Evolutionary conservation across 2,113 vertebrate genomes (phyloP).

Genomic region (Prochilodus magdalenae): DNA sequence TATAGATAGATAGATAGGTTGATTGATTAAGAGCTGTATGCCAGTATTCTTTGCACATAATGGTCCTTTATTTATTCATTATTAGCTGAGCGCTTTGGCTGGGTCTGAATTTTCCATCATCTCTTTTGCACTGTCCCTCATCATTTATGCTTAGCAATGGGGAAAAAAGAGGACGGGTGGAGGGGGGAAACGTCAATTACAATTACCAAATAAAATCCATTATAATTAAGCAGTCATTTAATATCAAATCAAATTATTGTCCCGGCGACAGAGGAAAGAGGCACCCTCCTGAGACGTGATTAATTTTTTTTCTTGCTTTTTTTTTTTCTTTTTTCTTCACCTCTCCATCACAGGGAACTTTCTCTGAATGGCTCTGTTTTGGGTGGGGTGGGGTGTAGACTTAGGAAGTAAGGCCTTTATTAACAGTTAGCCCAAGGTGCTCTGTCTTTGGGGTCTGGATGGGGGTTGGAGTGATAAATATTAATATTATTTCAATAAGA

Average conservation of each 20-base stretch:
- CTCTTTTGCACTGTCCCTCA: slow-evolving; percentile 35
- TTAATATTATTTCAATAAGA: slow-evolving; percentile 72
- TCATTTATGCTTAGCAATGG: slow-evolving; percentile 49
- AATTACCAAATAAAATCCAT: slow-evolving; percentile 80
- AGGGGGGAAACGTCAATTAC: slow-evolving; percentile 68
- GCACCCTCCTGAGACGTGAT: slow-evolving; percentile 71
- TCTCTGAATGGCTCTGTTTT: slow-evolving; percentile 56
- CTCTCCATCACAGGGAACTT: slow-evolving; percentile 6
- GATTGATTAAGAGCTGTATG: too few relatives aligned
- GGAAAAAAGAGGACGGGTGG: slow-evolving; percentile 27
- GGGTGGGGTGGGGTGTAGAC: slow-evolving; percentile 33
- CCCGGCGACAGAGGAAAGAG: slow-evolving; percentile 66
- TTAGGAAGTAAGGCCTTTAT: slow-evolving; percentile 75
- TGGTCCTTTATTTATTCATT: slow-evolving; percentile 30
- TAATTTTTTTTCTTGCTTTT: slow-evolving; percentile 69
- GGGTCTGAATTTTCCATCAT: slow-evolving; percentile 14
- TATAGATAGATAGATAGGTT: too few relatives aligned
- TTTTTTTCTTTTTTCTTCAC: slow-evolving; percentile 66
- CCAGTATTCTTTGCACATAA: not conserved
- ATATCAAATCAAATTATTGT: slow-evolving; percentile 79
- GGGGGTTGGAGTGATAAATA: slow-evolving; percentile 66
- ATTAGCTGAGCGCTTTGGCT: slow-evolving; percentile 16
- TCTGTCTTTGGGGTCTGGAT: slow-evolving; percentile 52
- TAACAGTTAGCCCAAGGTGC: slow-evolving; percentile 79
- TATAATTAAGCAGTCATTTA: slow-evolving; percentile 83